phyloP scores from a whole-genome alignment of 2,797 vertebrate genomes.

The Cephalopachus bancanus region DNA sequence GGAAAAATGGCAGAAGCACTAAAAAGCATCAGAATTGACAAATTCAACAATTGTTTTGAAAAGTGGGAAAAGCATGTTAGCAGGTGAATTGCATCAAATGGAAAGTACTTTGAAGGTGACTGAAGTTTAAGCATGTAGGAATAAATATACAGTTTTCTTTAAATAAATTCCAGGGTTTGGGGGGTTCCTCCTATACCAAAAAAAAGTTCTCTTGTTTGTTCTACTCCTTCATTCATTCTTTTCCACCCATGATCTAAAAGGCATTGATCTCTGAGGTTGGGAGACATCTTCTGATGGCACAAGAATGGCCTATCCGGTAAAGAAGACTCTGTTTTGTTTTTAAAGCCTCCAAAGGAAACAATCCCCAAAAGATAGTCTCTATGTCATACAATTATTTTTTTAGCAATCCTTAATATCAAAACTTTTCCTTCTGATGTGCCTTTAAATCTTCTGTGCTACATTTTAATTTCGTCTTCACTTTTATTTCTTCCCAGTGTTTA shows the following conservation, averaged over 20 bases:
- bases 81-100: no score
- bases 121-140: no score
- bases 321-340: conserved; percentile 49
- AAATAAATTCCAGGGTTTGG: no score
- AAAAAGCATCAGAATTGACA: no score
- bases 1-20: no score
- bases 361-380: not conserved
- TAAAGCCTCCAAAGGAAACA: conserved; percentile 20
- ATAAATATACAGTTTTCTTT: no score
- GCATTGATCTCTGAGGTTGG: not conserved
- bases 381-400: conserved; percentile 9
- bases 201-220: not conserved
- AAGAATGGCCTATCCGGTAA: conserved; percentile 3
- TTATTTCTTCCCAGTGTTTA: not conserved
- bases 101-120: no score
- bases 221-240: not conserved
- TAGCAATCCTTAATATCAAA: not conserved
- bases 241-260: not conserved
- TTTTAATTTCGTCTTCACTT: not conserved
- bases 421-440: not conserved
- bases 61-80: no score
- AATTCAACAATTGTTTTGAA: no score
- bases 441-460: not conserved
- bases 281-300: not conserved
- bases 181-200: not conserved